A percentile compares a stretch with the other conserved stretches of the same genome.
Conservation (phyloP, 2,113 vertebrate genomes). For the Stigmatopora nigra region DNA sequence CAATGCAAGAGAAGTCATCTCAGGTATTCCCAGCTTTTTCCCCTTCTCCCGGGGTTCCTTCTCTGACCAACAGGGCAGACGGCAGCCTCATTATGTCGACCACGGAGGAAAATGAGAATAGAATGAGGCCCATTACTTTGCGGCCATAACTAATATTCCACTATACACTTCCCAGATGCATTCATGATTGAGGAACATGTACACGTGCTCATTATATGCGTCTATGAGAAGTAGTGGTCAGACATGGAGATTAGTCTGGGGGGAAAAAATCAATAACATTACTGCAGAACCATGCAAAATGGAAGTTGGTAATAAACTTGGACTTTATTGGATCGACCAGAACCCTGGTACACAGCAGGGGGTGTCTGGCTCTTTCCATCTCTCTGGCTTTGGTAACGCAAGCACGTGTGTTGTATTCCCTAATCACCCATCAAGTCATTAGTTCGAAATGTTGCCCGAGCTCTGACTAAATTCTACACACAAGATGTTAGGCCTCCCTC, state of each 20-base stretch:
- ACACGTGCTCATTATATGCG: constrained; percentile 13
- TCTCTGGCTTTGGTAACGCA: constrained; percentile 20
- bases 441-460: constrained; percentile 54
- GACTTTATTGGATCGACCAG: constrained; percentile 68
- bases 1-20: constrained; percentile 25
- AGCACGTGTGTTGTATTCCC: constrained; percentile 30
- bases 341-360: constrained; percentile 51
- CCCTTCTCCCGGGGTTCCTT: constrained; percentile 61
- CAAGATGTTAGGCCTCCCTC: constrained; percentile 18
- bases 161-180: constrained; percentile 45
- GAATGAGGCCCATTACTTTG: constrained; percentile 69
- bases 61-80: constrained; percentile 63
- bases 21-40: constrained; percentile 19
- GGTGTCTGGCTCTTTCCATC: constrained; percentile 47
- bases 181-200: constrained; percentile 12
- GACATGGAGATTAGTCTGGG: constrained; percentile 1
- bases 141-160: constrained; percentile 66
- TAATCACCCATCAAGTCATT: constrained; percentile 72
- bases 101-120: constrained; percentile 60
- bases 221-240: constrained; percentile 10
- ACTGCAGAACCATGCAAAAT: constrained; percentile 7
- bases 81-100: constrained; percentile 62
- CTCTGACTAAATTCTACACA: constrained; percentile 23
- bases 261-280: constrained; percentile 36
- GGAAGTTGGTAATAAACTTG: constrained; percentile 68